Base-by-base conservation (phyloP, 2,888 invertebrate genomes). In the Brachypalpus laphriformis region DNA sequence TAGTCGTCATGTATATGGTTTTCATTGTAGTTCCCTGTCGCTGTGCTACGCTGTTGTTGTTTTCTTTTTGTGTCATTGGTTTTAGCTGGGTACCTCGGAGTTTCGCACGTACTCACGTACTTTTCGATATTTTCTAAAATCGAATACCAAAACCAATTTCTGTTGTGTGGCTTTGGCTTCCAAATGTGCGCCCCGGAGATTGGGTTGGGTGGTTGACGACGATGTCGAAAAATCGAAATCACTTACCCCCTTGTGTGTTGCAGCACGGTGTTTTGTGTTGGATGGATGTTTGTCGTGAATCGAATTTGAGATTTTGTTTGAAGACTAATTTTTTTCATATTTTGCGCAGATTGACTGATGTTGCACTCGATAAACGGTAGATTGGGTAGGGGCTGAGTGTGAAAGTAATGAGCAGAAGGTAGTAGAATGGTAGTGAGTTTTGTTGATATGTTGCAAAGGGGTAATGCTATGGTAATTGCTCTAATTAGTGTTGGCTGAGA, bases 31-130 rank as follows among this genome's bases (percentile, higher is more conserved):
- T 56, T 54, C 22, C 57, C 37, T 31, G 63, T 54, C 54, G 28
- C 3, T 14, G 31, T 56, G 16, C 0, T 18, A 5, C 20, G 18
- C 3, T 9, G 31, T 34, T 71, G 18, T 57, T 57, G 34, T 71
- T 47, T 71, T 61, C 37, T 59, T 59, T 71, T 59, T 71, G 70
- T 71, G 59, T 49, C 59, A 71, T 59, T 71, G 71, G 37, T 25
- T 59, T 71, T 71, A 47, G 65, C 42, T 56, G 70, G 45, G 54
- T 40, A 54, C 31, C 42, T 63, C 54, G 42, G 63, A 16, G 54
- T 65, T 74, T 74, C 34, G 63, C 74, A 74, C 74, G 74, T 74
- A 74, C 54, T 74, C 63, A 71, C 80, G 71, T 65, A 65, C n/a
- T 71, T 65, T 56, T 63, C 40, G 57, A 78, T 71, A 61, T 78